Evolutionary conservation across 2,888 invertebrate genomes (phyloP), one percentile per base, ranked within the genome.

Genomic region (Acholoe squamosa): DNA sequence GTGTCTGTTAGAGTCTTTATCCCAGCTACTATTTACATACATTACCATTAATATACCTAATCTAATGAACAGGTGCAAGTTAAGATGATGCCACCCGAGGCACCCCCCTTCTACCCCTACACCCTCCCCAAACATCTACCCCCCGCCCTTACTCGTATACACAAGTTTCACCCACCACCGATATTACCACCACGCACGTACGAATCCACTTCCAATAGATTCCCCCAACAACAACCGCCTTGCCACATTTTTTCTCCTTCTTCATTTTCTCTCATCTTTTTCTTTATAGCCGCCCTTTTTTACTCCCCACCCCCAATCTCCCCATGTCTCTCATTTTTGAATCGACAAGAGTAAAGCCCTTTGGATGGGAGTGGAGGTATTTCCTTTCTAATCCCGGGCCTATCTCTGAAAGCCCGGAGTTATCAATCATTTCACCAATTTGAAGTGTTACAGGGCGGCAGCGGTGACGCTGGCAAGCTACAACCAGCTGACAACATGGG

Each of bases 391-490:
- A 71, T 71, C 71, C 71, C 25, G 25, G 71, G 25, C 0, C 71
- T 28, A 25, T 71, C 71, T 71, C n/a, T 71, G 71, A 71, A 71
- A n/a, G 71, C 28, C 71, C 25, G 25, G 71, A 3, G 31, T 71
- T 71, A 71, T 71, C 71, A 71, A 71, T 71, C 71, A 71, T 71
- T 71, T 71, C 71, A 71, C 28, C 71, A 71, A 71, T 71, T n/a
- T 71, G 71, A 28, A 71, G 25, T 71, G 71, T 71, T 71, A 28
- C 71, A 71, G 71, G 28, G 71, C 28, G n/a, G 71, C 71, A 28
- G 28, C 3, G 67, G 14, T 25, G 54, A 54, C n/a, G 67, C 67
- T 67, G 22, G n/a, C 71, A 71, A 28, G 61, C 19, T 25, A 14
- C 19, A n/a, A 7, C n/a, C 71, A 71, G 71, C 71, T 71, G 71